Conservation (phyloP, 2,888 invertebrate species). For the Megaustenia siamemsis region DNA sequence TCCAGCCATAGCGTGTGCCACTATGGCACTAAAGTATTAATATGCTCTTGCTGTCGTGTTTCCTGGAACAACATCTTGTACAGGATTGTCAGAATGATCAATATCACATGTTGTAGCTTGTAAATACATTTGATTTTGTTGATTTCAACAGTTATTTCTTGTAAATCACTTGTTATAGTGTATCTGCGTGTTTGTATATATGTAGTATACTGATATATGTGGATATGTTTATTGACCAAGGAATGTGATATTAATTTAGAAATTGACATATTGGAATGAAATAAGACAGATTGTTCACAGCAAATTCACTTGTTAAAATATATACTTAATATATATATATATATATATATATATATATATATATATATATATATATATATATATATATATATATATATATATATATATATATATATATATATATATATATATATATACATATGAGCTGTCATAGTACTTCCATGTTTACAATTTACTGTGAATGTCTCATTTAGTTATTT, state of each 20-base stretch:
- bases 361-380: no score
- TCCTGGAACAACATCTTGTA: no score
- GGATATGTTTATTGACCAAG: background rate
- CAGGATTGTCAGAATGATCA: no score
- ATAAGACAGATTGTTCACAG: background rate
- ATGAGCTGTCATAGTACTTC: background rate
- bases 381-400: no score
- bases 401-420: background rate
- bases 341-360: background rate
- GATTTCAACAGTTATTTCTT: background rate
- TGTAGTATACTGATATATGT: constrained; percentile 7
- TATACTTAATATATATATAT: background rate
- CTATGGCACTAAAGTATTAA: no score
- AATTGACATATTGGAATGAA: background rate
- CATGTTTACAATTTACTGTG: background rate
- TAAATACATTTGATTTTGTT: background rate
- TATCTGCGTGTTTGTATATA: background rate
- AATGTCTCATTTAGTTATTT: background rate
- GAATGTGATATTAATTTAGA: background rate
- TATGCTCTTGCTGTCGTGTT: no score
- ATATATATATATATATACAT: background rate
- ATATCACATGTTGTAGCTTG: no score
- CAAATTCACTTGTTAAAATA: background rate
- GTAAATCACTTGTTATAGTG: background rate
- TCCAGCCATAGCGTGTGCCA: no score